A percentile compares a stretch with the other conserved stretches of the same genome.
Evolutionary conservation across 2,888 invertebrate species (phyloP).

Genomic region (Caradrina kadenii): DNA sequence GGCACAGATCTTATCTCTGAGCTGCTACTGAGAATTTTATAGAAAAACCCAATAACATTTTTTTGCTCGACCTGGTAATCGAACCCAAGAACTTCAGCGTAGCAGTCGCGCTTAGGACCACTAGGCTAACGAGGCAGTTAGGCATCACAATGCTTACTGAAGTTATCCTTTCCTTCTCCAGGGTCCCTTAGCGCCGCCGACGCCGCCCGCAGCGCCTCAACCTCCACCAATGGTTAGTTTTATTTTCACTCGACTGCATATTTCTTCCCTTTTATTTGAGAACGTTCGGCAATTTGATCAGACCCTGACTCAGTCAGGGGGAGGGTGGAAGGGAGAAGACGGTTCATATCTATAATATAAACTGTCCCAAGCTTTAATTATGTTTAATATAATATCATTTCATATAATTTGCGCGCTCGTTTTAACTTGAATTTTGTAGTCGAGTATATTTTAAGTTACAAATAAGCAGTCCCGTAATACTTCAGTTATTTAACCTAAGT

Average conservation of each 20-base stretch:
- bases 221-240: conserved; percentile 84
- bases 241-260: conserved; percentile 40
- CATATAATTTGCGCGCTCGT: conserved; percentile 10
- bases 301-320: background rate
- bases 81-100: too few species aligned
- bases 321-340: conserved; percentile 22
- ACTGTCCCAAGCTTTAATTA: conserved; percentile 19
- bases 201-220: conserved; percentile 90
- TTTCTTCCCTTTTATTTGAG: conserved; percentile 19
- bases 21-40: too few species aligned
- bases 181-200: conserved; percentile 88
- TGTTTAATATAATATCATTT: conserved; percentile 9
- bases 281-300: conserved; percentile 1
- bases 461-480: conserved; percentile 15
- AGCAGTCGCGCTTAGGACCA: too few species aligned
- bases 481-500: conserved; percentile 10
- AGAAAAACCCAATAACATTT: too few species aligned
- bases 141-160: background rate
- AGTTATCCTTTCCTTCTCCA: conserved; percentile 47
- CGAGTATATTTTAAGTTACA: conserved; percentile 29
- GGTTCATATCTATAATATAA: conserved; percentile 23
- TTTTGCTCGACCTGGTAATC: too few species aligned
- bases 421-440: conserved; percentile 25
- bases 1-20: too few species aligned
- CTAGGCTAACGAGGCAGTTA: too few species aligned